Percentiles rank a stretch among this genome's conserved stretches.
Evolutionary conservation across 2,113 vertebrate species (phyloP).

Genomic region (Trochalopteron elliotii): DNA sequence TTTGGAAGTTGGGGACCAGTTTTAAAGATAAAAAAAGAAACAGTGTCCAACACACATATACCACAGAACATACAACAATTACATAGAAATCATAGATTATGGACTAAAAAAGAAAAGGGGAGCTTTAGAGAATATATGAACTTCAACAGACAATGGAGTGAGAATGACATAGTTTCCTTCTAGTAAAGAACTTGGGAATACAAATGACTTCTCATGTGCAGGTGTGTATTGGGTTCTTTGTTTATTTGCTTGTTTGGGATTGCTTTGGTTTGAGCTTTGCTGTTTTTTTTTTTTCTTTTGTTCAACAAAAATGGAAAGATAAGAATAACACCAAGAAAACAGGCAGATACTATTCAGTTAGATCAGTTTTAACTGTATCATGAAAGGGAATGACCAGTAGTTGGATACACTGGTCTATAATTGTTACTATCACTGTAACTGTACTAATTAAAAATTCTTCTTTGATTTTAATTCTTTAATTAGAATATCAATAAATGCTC

Average conservation of each 20-base stretch:
- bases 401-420: background rate
- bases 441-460: background rate
- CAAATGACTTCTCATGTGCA: background rate
- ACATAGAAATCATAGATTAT: background rate
- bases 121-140: background rate
- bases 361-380: background rate
- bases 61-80: background rate
- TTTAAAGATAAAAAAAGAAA: background rate
- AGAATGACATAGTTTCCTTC: background rate
- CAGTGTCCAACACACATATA: background rate
- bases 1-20: background rate
- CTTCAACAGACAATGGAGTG: background rate
- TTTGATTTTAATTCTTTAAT: background rate
- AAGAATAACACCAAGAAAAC: background rate
- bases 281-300: background rate
- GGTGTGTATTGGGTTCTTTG: background rate
- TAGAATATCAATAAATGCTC: background rate
- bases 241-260: background rate
- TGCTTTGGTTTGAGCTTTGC: background rate
- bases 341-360: background rate
- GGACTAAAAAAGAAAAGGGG: background rate
- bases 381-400: background rate
- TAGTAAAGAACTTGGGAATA: background rate
- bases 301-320: background rate
- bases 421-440: background rate